Conservation (phyloP, 2,113 vertebrate species). For the Cyphomyrus discorhynchus region DNA sequence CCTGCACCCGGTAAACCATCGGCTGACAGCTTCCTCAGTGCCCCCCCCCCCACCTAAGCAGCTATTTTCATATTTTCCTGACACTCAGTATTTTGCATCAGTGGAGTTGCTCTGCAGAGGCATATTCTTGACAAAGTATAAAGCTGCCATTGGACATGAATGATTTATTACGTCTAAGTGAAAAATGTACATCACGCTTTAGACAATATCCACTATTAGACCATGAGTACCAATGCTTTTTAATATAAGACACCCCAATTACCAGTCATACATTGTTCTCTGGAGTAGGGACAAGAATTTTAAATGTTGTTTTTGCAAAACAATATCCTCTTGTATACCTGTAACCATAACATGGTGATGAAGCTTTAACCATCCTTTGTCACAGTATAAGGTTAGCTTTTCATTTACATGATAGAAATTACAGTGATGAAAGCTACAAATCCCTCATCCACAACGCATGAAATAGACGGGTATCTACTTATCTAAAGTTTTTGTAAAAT, state of each 20-base stretch:
- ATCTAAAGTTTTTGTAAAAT: background rate
- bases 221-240: background rate
- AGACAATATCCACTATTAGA: background rate
- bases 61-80: slow-evolving; percentile 11
- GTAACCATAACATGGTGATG: background rate
- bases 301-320: background rate
- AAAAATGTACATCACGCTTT: background rate
- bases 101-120: background rate
- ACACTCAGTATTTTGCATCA: background rate
- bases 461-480: background rate
- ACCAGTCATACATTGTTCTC: background rate
- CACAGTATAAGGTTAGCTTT: background rate
- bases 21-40: slow-evolving; percentile 1
- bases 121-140: background rate
- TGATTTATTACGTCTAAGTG: background rate
- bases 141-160: background rate
- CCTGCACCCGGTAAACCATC: background rate
- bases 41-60: background rate
- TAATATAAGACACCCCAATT: background rate
- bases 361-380: background rate
- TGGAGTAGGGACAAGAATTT: background rate
- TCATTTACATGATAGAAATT: background rate
- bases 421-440: background rate
- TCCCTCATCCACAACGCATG: background rate
- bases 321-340: background rate